phyloP scores from a whole-genome alignment of 1,140 invertebrate species.

The Lordiphosa collinella region DNA sequence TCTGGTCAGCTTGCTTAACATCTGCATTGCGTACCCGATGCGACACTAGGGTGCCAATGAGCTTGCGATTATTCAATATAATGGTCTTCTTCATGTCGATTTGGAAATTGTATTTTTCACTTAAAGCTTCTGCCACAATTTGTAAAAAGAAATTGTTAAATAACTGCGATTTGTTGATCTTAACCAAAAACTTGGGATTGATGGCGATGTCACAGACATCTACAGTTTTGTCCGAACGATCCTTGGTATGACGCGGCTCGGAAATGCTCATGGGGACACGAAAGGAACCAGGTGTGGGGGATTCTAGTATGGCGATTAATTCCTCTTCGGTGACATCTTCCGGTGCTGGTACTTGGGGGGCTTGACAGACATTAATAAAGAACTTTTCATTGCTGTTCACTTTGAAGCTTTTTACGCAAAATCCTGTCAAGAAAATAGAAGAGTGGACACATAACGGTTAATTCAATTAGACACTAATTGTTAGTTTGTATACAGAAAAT shows the following conservation, averaged over 20 bases:
- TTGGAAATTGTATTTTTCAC: constrained; percentile 87
- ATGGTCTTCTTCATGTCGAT: constrained; percentile 83
- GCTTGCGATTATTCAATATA: constrained; percentile 83
- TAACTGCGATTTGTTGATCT: constrained; percentile 84
- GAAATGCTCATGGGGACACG: constrained; percentile 94
- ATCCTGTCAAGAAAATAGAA: constrained; percentile 81
- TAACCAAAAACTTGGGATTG: constrained; percentile 86
- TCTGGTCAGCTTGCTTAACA: constrained; percentile 79
- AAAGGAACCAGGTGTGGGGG: constrained; percentile 86
- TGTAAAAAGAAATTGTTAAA: constrained; percentile 89
- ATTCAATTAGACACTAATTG: not conserved
- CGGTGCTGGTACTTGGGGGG: constrained; percentile 88
- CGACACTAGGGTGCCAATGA: constrained; percentile 86
- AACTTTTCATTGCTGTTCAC: constrained; percentile 85
- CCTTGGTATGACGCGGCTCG: constrained; percentile 86
- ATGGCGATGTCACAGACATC: constrained; percentile 89
- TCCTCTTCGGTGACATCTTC: constrained; percentile 89
- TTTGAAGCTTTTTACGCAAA: constrained; percentile 90
- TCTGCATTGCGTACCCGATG: constrained; percentile 87
- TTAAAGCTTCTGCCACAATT: constrained; percentile 87
- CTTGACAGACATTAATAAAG: constrained; percentile 90
- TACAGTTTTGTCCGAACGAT: constrained; percentile 87
- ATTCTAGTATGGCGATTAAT: constrained; percentile 85
- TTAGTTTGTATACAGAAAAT: not conserved
- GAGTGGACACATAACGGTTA: not conserved